phyloP scores from a whole-genome alignment of 1,140 invertebrate genomes.

The Drosophila funebris region DNA sequence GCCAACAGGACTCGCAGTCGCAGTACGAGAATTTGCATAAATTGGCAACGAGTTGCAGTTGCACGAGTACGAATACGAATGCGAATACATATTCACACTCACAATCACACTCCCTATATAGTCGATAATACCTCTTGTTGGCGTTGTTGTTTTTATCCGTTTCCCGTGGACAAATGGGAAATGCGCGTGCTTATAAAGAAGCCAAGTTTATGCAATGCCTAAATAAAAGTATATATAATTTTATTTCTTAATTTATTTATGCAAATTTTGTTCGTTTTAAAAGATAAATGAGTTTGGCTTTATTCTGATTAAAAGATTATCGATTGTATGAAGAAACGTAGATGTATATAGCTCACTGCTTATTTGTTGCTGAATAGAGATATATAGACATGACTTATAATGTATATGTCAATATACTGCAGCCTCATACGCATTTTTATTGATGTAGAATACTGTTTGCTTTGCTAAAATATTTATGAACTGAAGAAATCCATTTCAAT shows the following conservation, averaged over 20 bases:
- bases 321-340: no score
- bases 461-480: neutral
- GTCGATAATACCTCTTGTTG: neutral
- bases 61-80: neutral
- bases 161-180: slow-evolving; percentile 14
- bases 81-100: slow-evolving; percentile 1
- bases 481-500: neutral
- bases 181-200: slow-evolving; percentile 59
- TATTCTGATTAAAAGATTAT: neutral
- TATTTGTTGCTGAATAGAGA: no score
- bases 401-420: no score
- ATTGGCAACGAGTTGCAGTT: slow-evolving; percentile 19
- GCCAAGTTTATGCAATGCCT: slow-evolving; percentile 68
- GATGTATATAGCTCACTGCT: no score
- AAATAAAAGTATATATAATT: slow-evolving; percentile 68
- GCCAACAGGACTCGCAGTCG: slow-evolving; percentile 27
- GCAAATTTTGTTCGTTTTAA: slow-evolving; percentile 50
- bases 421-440: no score
- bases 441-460: neutral
- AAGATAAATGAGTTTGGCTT: neutral
- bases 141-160: neutral
- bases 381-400: no score
- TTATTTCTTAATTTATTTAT: no score
- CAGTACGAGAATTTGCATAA: slow-evolving; percentile 64
- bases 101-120: neutral